phyloP scores from a whole-genome alignment of 2,797 vertebrate genomes.

The Platalea minor region DNA sequence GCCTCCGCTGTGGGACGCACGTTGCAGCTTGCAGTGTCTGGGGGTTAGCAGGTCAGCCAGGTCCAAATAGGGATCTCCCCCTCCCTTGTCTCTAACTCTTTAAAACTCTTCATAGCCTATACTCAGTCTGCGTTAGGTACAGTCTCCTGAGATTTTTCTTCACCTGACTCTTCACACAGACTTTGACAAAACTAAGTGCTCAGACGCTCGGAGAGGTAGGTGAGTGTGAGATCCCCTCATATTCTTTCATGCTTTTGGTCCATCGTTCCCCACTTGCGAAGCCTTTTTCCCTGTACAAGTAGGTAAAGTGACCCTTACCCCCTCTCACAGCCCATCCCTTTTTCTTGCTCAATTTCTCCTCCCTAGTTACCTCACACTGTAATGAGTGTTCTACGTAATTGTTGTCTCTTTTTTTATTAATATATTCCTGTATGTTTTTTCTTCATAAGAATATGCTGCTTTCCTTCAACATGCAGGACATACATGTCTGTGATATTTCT shows the following conservation, averaged over 20 bases:
- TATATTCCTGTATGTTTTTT: neutral
- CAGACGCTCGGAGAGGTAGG: fast-evolving
- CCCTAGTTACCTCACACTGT: neutral
- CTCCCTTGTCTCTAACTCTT: neutral
- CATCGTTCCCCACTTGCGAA: neutral
- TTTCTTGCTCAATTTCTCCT: neutral
- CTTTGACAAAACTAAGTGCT: neutral
- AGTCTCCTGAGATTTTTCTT: neutral
- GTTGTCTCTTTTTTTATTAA: neutral
- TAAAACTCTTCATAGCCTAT: neutral
- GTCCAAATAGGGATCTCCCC: neutral
- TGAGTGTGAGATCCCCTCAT: neutral
- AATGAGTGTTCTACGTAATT: neutral
- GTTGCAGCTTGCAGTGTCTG: neutral
- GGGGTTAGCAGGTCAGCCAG: neutral
- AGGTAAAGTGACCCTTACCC: neutral
- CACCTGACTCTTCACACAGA: neutral
- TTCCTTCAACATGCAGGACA: neutral
- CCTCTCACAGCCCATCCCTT: neutral
- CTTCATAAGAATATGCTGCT: neutral
- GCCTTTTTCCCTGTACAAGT: neutral
- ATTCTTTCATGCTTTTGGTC: neutral
- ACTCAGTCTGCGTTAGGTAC: neutral
- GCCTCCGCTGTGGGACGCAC: neutral
- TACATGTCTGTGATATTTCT: neutral